Conservation (phyloP, 2,888 invertebrate genomes). For the Drosophila barbarae region DNA sequence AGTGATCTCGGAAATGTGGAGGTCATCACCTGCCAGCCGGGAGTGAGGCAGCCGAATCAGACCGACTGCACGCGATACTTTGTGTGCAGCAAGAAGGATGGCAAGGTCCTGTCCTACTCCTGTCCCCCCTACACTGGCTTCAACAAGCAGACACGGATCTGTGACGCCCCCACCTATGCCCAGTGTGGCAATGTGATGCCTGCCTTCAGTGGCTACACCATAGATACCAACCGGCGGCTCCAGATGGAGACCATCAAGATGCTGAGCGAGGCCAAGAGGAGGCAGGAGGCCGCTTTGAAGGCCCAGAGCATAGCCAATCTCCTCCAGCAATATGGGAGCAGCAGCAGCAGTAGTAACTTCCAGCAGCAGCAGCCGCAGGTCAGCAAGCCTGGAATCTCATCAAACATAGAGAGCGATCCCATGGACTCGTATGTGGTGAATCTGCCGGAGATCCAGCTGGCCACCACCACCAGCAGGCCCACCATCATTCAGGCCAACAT, state of each 20-base stretch:
- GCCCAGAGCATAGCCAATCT: conserved; percentile 75
- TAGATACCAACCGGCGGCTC: conserved; percentile 73
- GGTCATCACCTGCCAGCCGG: conserved; percentile 79
- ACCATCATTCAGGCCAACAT: conserved; percentile 39
- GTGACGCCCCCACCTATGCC: conserved; percentile 79
- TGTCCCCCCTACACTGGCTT: conserved; percentile 81
- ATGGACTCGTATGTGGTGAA: conserved; percentile 56
- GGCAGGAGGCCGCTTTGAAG: conserved; percentile 72
- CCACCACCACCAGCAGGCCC: conserved; percentile 33
- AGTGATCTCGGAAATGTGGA: conserved; percentile 72
- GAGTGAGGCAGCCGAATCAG: conserved; percentile 80
- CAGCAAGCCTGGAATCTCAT: conserved; percentile 11
- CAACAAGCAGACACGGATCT: conserved; percentile 79
- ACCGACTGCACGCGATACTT: conserved; percentile 81
- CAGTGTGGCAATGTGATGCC: conserved; percentile 73
- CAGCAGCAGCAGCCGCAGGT: conserved; percentile 1
- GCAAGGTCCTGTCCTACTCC: conserved; percentile 79
- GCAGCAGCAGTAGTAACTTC: background rate
- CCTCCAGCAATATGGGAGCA: conserved; percentile 62
- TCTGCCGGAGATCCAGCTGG: conserved; percentile 26
- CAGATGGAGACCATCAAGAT: conserved; percentile 77
- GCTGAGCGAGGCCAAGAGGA: conserved; percentile 75
- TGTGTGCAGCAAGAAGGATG: conserved; percentile 80
- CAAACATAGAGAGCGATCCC: conserved; percentile 60
- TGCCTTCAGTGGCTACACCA: conserved; percentile 60